Percentiles rank a stretch among this genome's conserved stretches.
Evolutionary conservation across 2,797 vertebrate genomes (phyloP).

Genomic region (Neosalanx taihuensis): DNA sequence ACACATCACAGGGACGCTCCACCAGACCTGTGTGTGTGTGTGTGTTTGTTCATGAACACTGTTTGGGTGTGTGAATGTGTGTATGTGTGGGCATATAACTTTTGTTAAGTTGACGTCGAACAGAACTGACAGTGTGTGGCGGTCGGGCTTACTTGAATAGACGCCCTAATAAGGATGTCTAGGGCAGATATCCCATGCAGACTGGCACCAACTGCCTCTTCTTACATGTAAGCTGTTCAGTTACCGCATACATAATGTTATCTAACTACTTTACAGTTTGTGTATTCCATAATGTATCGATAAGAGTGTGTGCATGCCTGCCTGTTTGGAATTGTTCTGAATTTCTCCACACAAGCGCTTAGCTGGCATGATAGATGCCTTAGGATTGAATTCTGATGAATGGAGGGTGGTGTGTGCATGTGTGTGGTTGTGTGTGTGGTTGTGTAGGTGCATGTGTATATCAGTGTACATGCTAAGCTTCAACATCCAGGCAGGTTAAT

Average conservation of each 20-base stretch:
- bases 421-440: conserved; percentile 10
- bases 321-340: neutral
- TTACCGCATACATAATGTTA: too few relatives aligned
- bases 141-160: too few relatives aligned
- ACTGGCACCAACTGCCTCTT: too few relatives aligned
- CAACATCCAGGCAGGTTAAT: conserved; percentile 38
- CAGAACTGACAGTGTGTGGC: too few relatives aligned
- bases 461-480: neutral
- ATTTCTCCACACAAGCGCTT: neutral
- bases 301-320: too few relatives aligned
- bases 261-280: too few relatives aligned
- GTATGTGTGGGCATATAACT: neutral
- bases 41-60: neutral
- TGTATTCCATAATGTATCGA: too few relatives aligned
- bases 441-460: neutral
- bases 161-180: too few relatives aligned
- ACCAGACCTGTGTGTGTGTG: neutral
- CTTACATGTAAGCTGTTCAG: too few relatives aligned
- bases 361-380: neutral
- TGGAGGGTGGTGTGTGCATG: neutral
- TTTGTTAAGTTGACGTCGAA: neutral
- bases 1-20: neutral
- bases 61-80: neutral
- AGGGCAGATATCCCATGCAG: too few relatives aligned
- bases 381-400: neutral